Percentiles rank a stretch among this genome's conserved stretches.
Evolutionary conservation across 2,797 vertebrate genomes (phyloP).

Genomic region (Sebastiscus albofasciatus): DNA sequence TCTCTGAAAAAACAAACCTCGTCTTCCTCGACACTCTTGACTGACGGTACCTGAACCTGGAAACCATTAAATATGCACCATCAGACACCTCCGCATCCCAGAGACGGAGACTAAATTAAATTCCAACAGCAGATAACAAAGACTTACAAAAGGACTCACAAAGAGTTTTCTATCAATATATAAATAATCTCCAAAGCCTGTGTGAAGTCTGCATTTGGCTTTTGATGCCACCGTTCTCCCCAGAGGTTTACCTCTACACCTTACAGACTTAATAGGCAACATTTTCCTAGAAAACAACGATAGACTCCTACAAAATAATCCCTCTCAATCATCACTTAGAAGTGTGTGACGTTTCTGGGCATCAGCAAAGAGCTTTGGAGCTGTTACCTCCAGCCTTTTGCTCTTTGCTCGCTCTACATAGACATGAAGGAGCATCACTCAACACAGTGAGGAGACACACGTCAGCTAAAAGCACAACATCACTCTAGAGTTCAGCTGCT

Average conservation of each 20-base stretch:
- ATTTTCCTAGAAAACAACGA: too few relatives aligned
- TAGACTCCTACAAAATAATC: too few relatives aligned
- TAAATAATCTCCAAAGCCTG: background rate
- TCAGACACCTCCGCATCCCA: background rate
- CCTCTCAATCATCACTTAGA: too few relatives aligned
- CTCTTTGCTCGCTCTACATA: too few relatives aligned
- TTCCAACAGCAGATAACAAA: constrained; percentile 15
- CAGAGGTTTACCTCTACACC: background rate
- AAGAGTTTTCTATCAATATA: constrained; percentile 11
- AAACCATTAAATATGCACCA: constrained; percentile 8
- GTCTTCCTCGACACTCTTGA: background rate
- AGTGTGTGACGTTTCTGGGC: too few relatives aligned
- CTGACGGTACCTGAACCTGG: constrained; percentile 7
- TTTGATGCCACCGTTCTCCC: background rate
- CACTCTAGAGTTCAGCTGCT: too few relatives aligned
- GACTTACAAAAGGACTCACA: constrained; percentile 11
- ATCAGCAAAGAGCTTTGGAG: too few relatives aligned
- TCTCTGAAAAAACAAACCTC: background rate
- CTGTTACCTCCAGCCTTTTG: too few relatives aligned
- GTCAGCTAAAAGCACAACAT: too few relatives aligned
- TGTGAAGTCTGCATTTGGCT: background rate
- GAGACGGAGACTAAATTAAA: constrained; percentile 35
- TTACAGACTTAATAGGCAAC: too few relatives aligned
- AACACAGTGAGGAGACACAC: too few relatives aligned
- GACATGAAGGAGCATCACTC: too few relatives aligned